phyloP scores from a whole-genome alignment of 2,888 invertebrate genomes.

The Drosophila neutralis region DNA sequence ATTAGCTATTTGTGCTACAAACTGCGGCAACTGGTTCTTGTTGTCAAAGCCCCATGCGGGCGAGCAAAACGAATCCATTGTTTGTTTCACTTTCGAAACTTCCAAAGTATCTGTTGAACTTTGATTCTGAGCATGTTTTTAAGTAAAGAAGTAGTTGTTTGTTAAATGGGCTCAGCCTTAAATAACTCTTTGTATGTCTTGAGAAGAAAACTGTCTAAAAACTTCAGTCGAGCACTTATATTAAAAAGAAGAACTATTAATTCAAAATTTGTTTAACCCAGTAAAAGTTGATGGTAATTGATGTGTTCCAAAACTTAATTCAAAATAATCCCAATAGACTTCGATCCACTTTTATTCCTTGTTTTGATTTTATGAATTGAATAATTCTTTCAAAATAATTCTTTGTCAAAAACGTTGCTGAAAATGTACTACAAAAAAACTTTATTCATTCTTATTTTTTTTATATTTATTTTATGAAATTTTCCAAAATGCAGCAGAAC shows the following conservation, averaged over 20 bases:
- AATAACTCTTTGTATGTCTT: constrained; percentile 5
- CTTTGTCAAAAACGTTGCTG: not conserved
- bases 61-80: constrained; percentile 36
- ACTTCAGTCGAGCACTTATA: not conserved
- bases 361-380: not conserved
- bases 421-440: not conserved
- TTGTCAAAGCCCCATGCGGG: constrained; percentile 35
- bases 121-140: constrained; percentile 19
- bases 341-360: not conserved
- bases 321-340: not conserved
- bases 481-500: not conserved
- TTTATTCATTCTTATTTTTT: not conserved
- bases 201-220: not conserved
- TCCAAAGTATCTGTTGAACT: constrained; percentile 27
- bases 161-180: constrained; percentile 1
- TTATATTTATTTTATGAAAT: not conserved
- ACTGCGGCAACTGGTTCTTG: constrained; percentile 38
- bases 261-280: not conserved
- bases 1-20: constrained; percentile 7
- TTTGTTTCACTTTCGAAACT: constrained; percentile 28
- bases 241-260: not conserved
- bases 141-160: constrained; percentile 7
- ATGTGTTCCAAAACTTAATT: not conserved
- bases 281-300: not conserved
- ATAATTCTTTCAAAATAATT: not conserved